phyloP scores from a whole-genome alignment of 2,888 invertebrate species.

The Halictus ligatus region DNA sequence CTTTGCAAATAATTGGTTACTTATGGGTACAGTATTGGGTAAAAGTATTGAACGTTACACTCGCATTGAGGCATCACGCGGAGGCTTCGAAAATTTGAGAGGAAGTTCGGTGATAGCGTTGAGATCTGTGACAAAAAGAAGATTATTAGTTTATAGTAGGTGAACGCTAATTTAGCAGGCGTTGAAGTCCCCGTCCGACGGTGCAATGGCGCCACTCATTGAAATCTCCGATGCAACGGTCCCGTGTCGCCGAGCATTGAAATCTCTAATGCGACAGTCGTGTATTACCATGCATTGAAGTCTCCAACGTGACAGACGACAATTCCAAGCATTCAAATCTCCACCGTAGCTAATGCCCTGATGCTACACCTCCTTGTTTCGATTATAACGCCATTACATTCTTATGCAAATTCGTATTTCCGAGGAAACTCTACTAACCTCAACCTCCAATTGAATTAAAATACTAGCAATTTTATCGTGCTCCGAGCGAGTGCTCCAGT shows the following conservation, averaged over 20 bases:
- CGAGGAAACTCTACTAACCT: background rate
- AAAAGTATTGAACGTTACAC: background rate
- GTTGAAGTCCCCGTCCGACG: background rate
- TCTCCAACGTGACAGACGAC: background rate
- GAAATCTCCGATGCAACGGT: background rate
- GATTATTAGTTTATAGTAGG: background rate
- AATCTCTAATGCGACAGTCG: background rate
- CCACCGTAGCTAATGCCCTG: background rate
- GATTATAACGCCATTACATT: background rate
- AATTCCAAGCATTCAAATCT: slow-evolving; percentile 1
- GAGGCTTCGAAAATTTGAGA: no score
- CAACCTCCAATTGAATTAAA: background rate
- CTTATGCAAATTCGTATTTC: background rate
- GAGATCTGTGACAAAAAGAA: background rate
- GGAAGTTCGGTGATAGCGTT: background rate
- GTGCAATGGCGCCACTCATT: background rate
- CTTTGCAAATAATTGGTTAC: no score
- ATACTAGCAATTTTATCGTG: background rate
- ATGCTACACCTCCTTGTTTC: slow-evolving; percentile 5
- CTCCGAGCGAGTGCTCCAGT: background rate
- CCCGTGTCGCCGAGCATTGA: background rate
- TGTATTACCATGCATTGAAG: slow-evolving; percentile 24
- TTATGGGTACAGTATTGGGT: no score
- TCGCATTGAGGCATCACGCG: background rate
- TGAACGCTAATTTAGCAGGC: background rate